Evolutionary conservation across 2,113 vertebrate genomes (phyloP), one percentile per base, ranked within the genome.

Genomic region (Scytalopus superciliaris): DNA sequence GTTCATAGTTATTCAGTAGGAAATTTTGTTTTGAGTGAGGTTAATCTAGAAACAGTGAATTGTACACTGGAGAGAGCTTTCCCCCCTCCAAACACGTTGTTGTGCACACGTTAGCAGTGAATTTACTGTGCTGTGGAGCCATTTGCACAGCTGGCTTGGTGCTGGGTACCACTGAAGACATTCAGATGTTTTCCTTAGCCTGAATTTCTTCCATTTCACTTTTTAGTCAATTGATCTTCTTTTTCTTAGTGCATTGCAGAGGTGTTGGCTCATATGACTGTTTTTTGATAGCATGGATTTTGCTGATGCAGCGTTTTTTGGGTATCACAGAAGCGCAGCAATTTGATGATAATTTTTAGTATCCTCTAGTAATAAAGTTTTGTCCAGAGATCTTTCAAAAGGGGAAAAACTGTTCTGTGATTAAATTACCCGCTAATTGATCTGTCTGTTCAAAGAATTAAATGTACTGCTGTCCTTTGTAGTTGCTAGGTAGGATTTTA

Each of bases 21-120:
- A 66, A n/a, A n/a, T n/a, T 40, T 59, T 5, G 0, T 68, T 68
- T 68, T 2, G 12, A 52, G 45, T 60, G 74, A 57, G 56, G 18
- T 27, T 81, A 55, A 27, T 77, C 24, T 31, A 31, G 45, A 66
- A 92, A 57, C 31, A 33, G 31, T 24, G 60, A 63, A 19, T 47
- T 75, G 8, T n/a, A 35, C 3, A 2, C 33, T 8, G 16, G 64
- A 37, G 73, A 56, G 47, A 35, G 30, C 2, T 24, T 40, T 33
- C 6, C 12, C 6, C 40, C 44, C 75, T 84, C n/a, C 14, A 6
- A 59, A 42, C 3, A 6, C 2, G 0, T 4, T 4, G 3, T 12
- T 84, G 18, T 67, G 52, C 19, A 4, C 45, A 10, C 8, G 9
- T 73, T 67, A 84, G 39, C 60, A 35, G 47, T 35, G 78, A 52